These are phyloP conservation scores for Chelidonichthys spinosus DNA, from an alignment of 2,797 vertebrate genomes.

Conservation along the genomic window DNA sequence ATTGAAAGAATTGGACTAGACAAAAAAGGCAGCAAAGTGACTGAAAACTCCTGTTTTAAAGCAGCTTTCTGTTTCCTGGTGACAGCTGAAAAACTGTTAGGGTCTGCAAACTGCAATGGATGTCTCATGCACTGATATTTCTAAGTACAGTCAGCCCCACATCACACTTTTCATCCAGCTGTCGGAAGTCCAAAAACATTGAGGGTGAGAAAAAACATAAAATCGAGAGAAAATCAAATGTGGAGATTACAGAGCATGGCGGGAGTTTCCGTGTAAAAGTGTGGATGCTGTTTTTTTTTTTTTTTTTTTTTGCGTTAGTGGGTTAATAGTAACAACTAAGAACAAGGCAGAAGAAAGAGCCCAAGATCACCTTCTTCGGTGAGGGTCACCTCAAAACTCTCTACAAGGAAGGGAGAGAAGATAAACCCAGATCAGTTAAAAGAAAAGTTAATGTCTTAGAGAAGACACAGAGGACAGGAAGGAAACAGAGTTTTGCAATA, in stretches of 20 bases:
- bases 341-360: conserved; percentile 95
- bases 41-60: conserved; percentile 66
- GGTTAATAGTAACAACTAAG: conserved; percentile 89
- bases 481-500: conserved; percentile 47
- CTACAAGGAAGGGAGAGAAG: conserved; percentile 97
- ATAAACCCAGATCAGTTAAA: conserved; percentile 96
- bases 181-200: conserved; percentile 73
- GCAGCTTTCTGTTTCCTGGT: conserved; percentile 66
- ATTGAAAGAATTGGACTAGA: conserved; percentile 29
- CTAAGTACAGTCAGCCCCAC: conserved; percentile 87
- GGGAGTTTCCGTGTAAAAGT: conserved; percentile 90
- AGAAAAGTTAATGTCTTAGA: conserved; percentile 84
- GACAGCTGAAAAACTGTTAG: conserved; percentile 85
- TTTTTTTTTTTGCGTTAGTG: conserved; percentile 97
- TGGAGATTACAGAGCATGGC: conserved; percentile 87
- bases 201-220: conserved; percentile 72
- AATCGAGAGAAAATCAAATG: conserved; percentile 70
- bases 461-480: conserved; percentile 70
- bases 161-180: conserved; percentile 90
- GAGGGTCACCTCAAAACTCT: conserved; percentile 99
- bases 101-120: conserved; percentile 93
- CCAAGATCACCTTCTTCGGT: conserved; percentile 99
- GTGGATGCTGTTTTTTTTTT: conserved; percentile 91
- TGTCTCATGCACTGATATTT: conserved; percentile 99
- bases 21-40: conserved; percentile 52